A percentile compares a stretch with the other conserved stretches of the same genome.
Conservation (phyloP, 2,113 vertebrate species). For the Morone chrysops region DNA sequence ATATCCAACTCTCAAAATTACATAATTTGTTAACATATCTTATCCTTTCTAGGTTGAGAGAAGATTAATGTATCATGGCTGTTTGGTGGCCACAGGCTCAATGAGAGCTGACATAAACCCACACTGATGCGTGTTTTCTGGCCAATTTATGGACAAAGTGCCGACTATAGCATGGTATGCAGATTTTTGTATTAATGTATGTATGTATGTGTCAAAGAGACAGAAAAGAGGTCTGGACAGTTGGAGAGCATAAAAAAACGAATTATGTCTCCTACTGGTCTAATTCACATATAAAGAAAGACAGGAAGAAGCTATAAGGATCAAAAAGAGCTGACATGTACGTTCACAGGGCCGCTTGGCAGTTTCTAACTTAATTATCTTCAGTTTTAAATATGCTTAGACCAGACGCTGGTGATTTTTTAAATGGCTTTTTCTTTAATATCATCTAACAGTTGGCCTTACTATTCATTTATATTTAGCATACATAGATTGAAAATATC, state of each 20-base stretch:
- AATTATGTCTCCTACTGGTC: slow-evolving; percentile 1
- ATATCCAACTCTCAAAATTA: background rate
- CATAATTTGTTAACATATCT: slow-evolving; percentile 3
- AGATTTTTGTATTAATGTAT: background rate
- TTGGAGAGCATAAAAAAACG: slow-evolving; percentile 18
- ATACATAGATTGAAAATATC: background rate
- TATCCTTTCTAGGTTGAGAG: slow-evolving; percentile 12
- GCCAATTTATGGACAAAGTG: slow-evolving; percentile 26
- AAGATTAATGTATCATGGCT: slow-evolving; percentile 33
- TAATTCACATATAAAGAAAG: slow-evolving; percentile 38
- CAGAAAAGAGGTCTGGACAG: slow-evolving; percentile 17
- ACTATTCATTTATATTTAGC: slow-evolving; percentile 7
- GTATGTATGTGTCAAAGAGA: slow-evolving; percentile 15
- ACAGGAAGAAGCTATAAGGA: slow-evolving; percentile 22
- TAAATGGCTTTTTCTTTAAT: slow-evolving; percentile 27
- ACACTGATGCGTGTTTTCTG: slow-evolving; percentile 29
- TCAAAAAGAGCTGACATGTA: slow-evolving; percentile 35
- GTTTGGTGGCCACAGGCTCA: slow-evolving; percentile 27
- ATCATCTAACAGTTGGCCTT: slow-evolving; percentile 24
- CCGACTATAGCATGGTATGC: slow-evolving; percentile 16
- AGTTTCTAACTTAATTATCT: slow-evolving; percentile 50
- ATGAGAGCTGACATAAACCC: slow-evolving; percentile 33
- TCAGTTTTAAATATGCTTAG: slow-evolving; percentile 28
- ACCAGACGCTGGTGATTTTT: slow-evolving; percentile 21
- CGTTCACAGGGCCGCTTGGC: background rate